Conservation (phyloP, 2,797 vertebrate species). For the Crocidura indochinensis region DNA sequence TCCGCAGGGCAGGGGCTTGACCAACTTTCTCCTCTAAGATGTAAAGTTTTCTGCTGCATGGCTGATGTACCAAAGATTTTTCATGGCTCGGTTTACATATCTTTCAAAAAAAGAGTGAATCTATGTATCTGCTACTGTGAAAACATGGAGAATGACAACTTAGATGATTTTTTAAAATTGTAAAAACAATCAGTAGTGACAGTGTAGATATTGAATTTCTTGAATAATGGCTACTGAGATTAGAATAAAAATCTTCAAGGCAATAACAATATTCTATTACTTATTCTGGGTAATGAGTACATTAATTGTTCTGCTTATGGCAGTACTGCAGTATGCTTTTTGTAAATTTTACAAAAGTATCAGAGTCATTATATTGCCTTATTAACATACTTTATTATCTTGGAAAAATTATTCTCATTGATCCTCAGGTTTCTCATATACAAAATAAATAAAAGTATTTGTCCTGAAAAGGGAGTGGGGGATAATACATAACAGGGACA, state of each 20-base stretch:
- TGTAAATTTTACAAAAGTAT: not conserved
- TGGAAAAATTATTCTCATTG: not conserved
- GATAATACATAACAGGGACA: no score
- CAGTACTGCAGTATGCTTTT: not conserved
- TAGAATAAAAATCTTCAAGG: not conserved
- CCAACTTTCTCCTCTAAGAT: no score
- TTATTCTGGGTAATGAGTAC: not conserved
- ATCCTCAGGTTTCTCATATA: conserved; percentile 17
- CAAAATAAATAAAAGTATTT: conserved; percentile 41
- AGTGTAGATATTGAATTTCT: not conserved
- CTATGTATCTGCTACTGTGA: no score
- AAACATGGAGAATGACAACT: no score
- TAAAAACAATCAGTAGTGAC: not conserved
- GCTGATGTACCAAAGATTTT: no score
- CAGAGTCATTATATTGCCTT: conserved; percentile 31
- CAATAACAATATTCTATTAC: not conserved
- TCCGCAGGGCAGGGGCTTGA: no score
- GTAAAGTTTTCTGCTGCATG: no score
- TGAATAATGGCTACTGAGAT: not conserved
- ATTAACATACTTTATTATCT: not conserved
- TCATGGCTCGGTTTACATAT: no score
- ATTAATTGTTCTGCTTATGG: not conserved
- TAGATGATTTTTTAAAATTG: no score
- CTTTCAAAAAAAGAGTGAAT: no score
- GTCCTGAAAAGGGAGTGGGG: no score